Evolutionary conservation across 2,888 invertebrate genomes (phyloP).

Genomic region (Stratiomys singularior): DNA sequence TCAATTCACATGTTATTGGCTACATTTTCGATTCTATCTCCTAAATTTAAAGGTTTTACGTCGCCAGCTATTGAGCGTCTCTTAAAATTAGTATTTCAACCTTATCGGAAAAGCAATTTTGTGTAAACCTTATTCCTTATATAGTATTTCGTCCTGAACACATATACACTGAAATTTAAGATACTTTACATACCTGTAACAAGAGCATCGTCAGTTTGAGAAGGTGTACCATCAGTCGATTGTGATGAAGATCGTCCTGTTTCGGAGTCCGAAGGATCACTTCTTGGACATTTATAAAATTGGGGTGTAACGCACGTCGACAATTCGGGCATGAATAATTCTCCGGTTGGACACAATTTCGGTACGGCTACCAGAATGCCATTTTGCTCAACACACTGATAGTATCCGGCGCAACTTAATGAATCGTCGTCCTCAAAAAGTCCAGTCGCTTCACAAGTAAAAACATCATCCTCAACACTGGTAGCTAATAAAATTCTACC

Average conservation of each 20-base stretch:
- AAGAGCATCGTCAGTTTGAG: constrained; percentile 13
- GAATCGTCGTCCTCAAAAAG: constrained; percentile 19
- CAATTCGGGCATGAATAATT: constrained; percentile 34
- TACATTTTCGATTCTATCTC: too few species aligned
- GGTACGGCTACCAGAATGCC: constrained; percentile 7
- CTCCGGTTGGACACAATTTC: constrained; percentile 31
- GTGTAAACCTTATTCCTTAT: too few species aligned
- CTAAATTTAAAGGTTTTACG: too few species aligned
- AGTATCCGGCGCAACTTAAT: constrained; percentile 37
- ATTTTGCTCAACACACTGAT: constrained; percentile 18
- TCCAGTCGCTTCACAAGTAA: constrained; percentile 41
- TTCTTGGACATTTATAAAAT: constrained; percentile 38
- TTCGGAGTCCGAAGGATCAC: not conserved
- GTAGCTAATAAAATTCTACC: constrained; percentile 24
- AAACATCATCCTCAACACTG: constrained; percentile 8
- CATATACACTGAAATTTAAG: too few species aligned
- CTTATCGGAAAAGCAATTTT: too few species aligned
- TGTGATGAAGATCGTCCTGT: not conserved
- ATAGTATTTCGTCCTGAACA: too few species aligned
- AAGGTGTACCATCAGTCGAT: constrained; percentile 11
- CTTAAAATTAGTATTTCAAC: too few species aligned
- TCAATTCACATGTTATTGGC: too few species aligned
- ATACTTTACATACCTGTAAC: constrained; percentile 11
- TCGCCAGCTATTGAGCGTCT: too few species aligned
- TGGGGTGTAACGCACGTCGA: constrained; percentile 31